Base-by-base conservation (phyloP, 2,888 invertebrate genomes). In the Camponotus fellah region DNA sequence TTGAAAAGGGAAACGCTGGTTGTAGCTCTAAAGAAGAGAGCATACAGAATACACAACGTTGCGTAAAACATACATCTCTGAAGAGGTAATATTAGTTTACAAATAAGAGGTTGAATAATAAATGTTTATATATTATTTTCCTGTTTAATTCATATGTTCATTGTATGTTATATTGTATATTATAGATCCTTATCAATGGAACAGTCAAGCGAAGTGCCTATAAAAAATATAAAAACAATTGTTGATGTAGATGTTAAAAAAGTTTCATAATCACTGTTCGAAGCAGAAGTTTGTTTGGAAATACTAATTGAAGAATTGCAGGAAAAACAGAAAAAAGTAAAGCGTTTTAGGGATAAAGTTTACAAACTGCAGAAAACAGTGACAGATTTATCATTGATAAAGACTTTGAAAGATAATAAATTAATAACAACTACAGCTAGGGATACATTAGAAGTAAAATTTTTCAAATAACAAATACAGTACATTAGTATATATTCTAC, bases 51-150 rank as follows among this genome's bases (percentile, higher is more conserved):
- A 60, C 60, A 60, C 14, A 32, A 10, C 14, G 32, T 9, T 40
- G 40, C 60, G 32, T 60, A 4, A 32, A 14, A 14, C 60, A 32
- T 58, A 58, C 26, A 60, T 32, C 60, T 60, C 32, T 60, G 14
- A 60, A 60, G 32, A 60, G 60, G 60, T 60, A 60, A 60, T 3
- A 60, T 26, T 60, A 60, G 14, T 60, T 60, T 56, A 21, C 56
- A 56, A 56, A 58, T 37, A 37, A 58, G 26, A 58, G 4, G 26
- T 60, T 60, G 14, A 60, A 60, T 60, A 60, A 26, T 60, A 60
- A 60, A 60, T 32, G 14, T 58, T 21, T 58, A 58, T n/a, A n/a
- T 53, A 58, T 9, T 58, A 26, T 58, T 58, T 58, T 58, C 26
- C 26, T 14, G 26, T 26, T 26, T 58, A 58, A 12, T 58, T 58